Evolutionary conservation across 1,140 invertebrate species (phyloP), one percentile per base, ranked within the genome.

Genomic region (Hyphantria cunea): DNA sequence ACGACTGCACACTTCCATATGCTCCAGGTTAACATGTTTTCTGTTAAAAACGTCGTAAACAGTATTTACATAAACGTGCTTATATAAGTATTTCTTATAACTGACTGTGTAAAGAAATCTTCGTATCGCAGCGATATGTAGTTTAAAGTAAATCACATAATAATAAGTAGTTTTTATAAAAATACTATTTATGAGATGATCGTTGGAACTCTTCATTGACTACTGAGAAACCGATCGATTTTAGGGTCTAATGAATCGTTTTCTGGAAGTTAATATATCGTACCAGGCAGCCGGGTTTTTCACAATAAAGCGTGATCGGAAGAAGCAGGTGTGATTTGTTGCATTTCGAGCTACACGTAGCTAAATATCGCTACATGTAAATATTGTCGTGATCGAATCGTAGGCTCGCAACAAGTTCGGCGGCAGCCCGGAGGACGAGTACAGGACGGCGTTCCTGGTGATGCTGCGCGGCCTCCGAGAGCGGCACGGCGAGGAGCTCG

Each of bases 1-100:
- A 72, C 74, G 0, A 80, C 60, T 49, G 82, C 77, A 31, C 75
- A 69, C 54, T 83, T 77, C 47, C 80, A 83, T 45, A 74, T 37
- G 13, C 47, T 80, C 31, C 80, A 85, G 79, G 82, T 82, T 13
- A 32, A n/a, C 9, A 10, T 39, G 2, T 39, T 10, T 39, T 7
- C 37, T 39, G n/a, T 39, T n/a, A 39, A 39, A n/a, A 10, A 39
- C n/a, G 7, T 39, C 37, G 37, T 39, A 7, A 3, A 3, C 3
- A 39, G 37, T 39, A 39, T 39, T 39, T 7, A 3, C 7, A 39
- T 39, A 3, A n/a, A 39, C 37, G n/a, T 39, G 8, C 2, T n/a
- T 7, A 39, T 7, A n/a, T n/a, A n/a, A n/a, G n/a, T n/a, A n/a
- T n/a, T n/a, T n/a, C n/a, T n/a, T n/a, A n/a, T n/a, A n/a, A n/a